phyloP scores from a whole-genome alignment of 2,888 invertebrate genomes.

The Meteorus colon region DNA sequence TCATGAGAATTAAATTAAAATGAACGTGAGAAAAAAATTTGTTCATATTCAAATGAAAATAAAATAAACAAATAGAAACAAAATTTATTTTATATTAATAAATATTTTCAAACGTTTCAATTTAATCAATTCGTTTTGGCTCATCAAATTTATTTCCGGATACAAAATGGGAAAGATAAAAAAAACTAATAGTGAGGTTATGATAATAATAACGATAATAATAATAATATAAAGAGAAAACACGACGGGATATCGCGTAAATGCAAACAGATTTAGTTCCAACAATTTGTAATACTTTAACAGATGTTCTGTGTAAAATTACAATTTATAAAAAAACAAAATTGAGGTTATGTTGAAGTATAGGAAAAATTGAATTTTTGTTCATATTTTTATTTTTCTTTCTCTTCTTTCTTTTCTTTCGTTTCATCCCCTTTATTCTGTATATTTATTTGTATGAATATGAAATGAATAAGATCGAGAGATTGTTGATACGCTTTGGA shows the following conservation, averaged over 20 bases:
- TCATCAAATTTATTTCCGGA: slow-evolving; percentile 7
- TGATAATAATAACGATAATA: slow-evolving; percentile 1
- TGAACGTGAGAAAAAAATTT: slow-evolving; percentile 26
- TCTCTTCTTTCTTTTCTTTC: background rate
- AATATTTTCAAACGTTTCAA: background rate
- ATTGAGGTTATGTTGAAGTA: background rate
- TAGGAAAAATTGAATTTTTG: no score
- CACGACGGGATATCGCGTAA: slow-evolving; percentile 60
- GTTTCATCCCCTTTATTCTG: background rate
- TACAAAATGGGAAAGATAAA: background rate
- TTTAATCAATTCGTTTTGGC: slow-evolving; percentile 12
- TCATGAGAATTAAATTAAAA: slow-evolving; percentile 43
- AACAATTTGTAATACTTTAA: background rate
- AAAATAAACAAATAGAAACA: slow-evolving; percentile 12
- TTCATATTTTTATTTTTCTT: background rate
- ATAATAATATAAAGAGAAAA: slow-evolving; percentile 34
- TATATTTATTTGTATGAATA: no score
- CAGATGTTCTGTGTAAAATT: slow-evolving; percentile 49
- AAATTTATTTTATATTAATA: slow-evolving; percentile 42
- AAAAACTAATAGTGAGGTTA: background rate
- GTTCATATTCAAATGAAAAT: background rate
- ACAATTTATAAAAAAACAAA: background rate
- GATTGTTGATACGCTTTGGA: slow-evolving; percentile 45
- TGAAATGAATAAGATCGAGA: background rate
- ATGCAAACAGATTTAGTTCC: slow-evolving; percentile 56